Percentiles rank a stretch among this genome's conserved stretches.
Evolutionary conservation across 2,797 vertebrate species (phyloP).

Genomic region (Cichlasoma orientale): DNA sequence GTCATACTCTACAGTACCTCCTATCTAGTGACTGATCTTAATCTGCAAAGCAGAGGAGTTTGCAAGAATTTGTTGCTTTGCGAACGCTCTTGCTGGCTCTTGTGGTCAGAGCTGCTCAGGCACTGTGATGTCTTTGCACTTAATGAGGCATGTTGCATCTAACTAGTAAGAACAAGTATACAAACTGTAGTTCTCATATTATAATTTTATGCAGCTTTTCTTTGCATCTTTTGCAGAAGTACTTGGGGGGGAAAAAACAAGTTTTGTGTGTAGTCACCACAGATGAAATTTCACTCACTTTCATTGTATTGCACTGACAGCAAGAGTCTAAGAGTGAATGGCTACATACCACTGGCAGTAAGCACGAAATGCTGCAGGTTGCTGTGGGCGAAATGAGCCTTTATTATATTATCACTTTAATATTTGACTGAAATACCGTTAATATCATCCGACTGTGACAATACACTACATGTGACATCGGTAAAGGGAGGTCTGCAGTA

Average conservation of each 20-base stretch:
- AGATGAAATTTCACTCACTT: neutral
- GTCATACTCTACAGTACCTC: slow-evolving; percentile 10
- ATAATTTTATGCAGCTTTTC: slow-evolving; percentile 23
- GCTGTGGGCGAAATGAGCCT: neutral
- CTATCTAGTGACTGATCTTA: slow-evolving; percentile 14
- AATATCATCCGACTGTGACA: neutral
- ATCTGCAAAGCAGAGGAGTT: neutral
- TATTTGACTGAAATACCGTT: neutral
- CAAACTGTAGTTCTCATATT: neutral
- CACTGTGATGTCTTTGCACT: slow-evolving; percentile 30
- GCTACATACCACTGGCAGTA: neutral
- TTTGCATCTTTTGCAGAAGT: slow-evolving; percentile 17
- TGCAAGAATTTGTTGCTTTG: neutral
- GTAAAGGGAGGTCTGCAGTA: neutral
- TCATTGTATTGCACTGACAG: neutral
- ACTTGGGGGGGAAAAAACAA: neutral
- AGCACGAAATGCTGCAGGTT: neutral
- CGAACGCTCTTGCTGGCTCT: neutral
- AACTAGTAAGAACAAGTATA: neutral
- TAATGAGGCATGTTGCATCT: neutral
- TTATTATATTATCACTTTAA: neutral
- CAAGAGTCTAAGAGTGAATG: neutral
- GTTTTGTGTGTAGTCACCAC: neutral
- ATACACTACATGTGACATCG: neutral
- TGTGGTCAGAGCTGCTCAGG: neutral